Conservation (phyloP, 2,888 invertebrate species). For the Alloplasta piceator region DNA sequence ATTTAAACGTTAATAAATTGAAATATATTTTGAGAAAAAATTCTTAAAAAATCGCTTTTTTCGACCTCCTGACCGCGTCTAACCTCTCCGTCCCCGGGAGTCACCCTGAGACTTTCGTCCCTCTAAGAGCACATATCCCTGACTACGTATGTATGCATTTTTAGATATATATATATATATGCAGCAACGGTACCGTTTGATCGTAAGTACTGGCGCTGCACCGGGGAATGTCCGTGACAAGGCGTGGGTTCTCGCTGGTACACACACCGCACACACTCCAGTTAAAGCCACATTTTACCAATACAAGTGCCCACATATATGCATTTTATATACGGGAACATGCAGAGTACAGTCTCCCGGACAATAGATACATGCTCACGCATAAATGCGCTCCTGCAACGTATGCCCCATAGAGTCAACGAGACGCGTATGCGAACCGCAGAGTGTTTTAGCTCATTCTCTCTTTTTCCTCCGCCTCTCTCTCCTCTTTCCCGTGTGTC, state of each 20-base stretch:
- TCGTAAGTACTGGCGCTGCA: slow-evolving; percentile 63
- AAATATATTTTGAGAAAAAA: too few species aligned
- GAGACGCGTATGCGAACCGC: slow-evolving; percentile 25
- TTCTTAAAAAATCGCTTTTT: too few species aligned
- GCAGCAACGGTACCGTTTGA: slow-evolving; percentile 60
- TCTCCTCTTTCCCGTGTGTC: slow-evolving; percentile 17
- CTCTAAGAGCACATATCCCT: too few species aligned
- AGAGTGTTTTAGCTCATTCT: not conserved
- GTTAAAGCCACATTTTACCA: slow-evolving; percentile 5
- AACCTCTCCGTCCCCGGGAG: too few species aligned
- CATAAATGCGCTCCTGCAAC: slow-evolving; percentile 53
- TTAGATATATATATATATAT: slow-evolving; percentile 18
- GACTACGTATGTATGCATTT: not conserved
- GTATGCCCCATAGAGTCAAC: slow-evolving; percentile 41
- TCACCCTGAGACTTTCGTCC: too few species aligned
- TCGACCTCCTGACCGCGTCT: too few species aligned
- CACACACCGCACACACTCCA: slow-evolving; percentile 11
- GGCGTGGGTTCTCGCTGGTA: slow-evolving; percentile 61
- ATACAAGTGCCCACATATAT: slow-evolving; percentile 1
- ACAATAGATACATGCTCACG: slow-evolving; percentile 62
- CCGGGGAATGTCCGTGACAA: slow-evolving; percentile 63
- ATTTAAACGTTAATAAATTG: too few species aligned
- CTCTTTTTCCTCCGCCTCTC: not conserved
- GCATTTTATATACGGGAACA: slow-evolving; percentile 3
- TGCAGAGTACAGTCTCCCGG: slow-evolving; percentile 55